phyloP scores from a whole-genome alignment of 2,113 vertebrate species.

The Lasiurus cinereus region DNA sequence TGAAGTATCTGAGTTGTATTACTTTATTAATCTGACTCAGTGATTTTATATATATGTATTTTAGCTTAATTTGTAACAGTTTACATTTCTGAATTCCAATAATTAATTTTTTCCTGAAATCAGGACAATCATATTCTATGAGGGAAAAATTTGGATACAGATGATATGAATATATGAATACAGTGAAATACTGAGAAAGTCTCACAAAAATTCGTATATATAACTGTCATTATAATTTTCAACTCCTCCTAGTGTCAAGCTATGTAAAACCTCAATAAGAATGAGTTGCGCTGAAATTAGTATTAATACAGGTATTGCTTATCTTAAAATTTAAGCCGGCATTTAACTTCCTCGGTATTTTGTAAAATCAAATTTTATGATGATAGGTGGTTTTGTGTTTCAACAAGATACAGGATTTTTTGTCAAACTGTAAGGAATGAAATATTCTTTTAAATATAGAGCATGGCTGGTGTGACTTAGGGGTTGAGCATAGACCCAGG shows the following conservation, averaged over 20 bases:
- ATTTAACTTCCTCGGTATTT: not conserved
- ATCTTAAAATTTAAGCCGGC: slow-evolving; percentile 34
- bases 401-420: not conserved
- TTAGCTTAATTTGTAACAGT: not conserved
- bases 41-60: not conserved
- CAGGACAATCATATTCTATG: not conserved
- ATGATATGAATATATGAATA: not conserved
- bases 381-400: not conserved
- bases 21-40: not conserved
- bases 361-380: slow-evolving; percentile 32
- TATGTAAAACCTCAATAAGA: not conserved
- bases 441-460: not conserved
- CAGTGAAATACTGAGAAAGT: not conserved
- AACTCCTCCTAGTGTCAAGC: not conserved
- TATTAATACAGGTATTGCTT: not conserved
- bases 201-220: not conserved
- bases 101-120: not conserved
- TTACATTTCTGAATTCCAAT: slow-evolving; percentile 40
- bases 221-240: not conserved
- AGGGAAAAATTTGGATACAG: not conserved
- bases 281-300: not conserved
- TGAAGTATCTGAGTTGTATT: not conserved
- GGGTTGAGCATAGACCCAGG: no score
- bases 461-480: no score
- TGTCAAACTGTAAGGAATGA: not conserved